phyloP scores from a whole-genome alignment of 1,140 invertebrate genomes.

The Cepaea nemoralis region DNA sequence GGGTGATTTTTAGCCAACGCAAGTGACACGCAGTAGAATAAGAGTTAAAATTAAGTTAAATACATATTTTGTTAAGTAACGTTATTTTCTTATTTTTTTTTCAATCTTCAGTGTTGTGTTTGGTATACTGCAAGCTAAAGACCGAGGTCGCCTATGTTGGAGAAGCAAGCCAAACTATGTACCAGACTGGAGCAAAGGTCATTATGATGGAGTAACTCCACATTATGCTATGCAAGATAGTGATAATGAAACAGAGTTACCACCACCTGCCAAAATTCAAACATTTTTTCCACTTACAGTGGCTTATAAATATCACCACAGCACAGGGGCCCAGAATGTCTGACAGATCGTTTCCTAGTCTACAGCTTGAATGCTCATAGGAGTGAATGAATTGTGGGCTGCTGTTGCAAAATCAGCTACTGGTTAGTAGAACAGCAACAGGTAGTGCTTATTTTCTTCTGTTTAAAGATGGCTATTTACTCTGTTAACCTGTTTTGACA shows the following conservation, averaged over 20 bases:
- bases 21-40: too few relatives aligned
- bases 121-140: slow-evolving; percentile 59
- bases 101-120: slow-evolving; percentile 51
- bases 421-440: background rate
- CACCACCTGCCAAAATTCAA: background rate
- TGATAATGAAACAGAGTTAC: slow-evolving; percentile 12
- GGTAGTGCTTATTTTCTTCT: background rate
- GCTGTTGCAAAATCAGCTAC: background rate
- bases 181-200: slow-evolving; percentile 58
- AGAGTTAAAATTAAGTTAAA: too few relatives aligned
- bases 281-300: slow-evolving; percentile 9
- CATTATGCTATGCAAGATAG: slow-evolving; percentile 25
- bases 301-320: slow-evolving; percentile 14
- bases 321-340: background rate
- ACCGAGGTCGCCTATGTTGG: slow-evolving; percentile 64
- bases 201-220: slow-evolving; percentile 58
- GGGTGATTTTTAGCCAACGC: too few relatives aligned
- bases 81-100: slow-evolving; percentile 3
- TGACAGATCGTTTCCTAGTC: background rate
- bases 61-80: background rate
- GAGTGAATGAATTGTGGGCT: background rate
- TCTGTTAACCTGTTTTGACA: background rate
- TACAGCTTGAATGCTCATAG: background rate
- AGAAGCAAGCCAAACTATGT: slow-evolving; percentile 55
- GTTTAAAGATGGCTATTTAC: background rate